Evolutionary conservation across 1,140 invertebrate genomes (phyloP).

Genomic region (Polyergus mexicanus): DNA sequence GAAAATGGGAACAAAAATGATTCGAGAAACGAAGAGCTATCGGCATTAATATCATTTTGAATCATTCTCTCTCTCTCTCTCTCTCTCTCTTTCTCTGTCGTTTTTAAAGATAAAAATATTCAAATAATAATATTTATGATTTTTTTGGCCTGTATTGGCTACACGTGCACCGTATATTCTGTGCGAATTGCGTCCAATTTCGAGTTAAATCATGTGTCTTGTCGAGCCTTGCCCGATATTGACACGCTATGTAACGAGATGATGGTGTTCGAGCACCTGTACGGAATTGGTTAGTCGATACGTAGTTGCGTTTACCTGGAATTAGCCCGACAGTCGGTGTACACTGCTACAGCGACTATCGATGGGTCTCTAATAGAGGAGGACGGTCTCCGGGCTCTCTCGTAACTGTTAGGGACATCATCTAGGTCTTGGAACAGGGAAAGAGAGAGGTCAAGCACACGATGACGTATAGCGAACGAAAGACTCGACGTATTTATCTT

Average conservation of each 20-base stretch:
- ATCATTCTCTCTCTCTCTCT: background rate
- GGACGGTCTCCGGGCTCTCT: conserved; percentile 58
- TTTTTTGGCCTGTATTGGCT: background rate
- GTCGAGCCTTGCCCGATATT: conserved; percentile 57
- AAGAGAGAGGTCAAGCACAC: conserved; percentile 34
- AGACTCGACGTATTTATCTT: background rate
- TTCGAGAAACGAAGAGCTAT: background rate
- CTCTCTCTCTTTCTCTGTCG: background rate
- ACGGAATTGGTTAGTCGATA: conserved; percentile 75
- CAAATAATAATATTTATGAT: background rate
- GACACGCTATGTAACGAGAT: conserved; percentile 48
- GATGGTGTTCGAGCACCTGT: conserved; percentile 65
- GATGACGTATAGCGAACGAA: background rate
- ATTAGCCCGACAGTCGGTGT: conserved; percentile 75
- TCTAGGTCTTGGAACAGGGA: conserved; percentile 28
- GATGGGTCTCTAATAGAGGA: conserved; percentile 72
- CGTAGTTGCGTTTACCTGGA: conserved; percentile 74
- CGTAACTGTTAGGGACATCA: conserved; percentile 64
- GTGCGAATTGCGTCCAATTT: conserved; percentile 26
- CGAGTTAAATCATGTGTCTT: conserved; percentile 42
- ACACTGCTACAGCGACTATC: conserved; percentile 61
- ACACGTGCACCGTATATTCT: background rate
- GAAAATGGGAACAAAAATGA: background rate
- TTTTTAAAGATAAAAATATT: background rate
- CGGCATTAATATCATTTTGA: background rate